Percentiles rank a stretch among this genome's conserved stretches.
phyloP scores from a whole-genome alignment of 2,113 vertebrate genomes.

The Scolopax mira region DNA sequence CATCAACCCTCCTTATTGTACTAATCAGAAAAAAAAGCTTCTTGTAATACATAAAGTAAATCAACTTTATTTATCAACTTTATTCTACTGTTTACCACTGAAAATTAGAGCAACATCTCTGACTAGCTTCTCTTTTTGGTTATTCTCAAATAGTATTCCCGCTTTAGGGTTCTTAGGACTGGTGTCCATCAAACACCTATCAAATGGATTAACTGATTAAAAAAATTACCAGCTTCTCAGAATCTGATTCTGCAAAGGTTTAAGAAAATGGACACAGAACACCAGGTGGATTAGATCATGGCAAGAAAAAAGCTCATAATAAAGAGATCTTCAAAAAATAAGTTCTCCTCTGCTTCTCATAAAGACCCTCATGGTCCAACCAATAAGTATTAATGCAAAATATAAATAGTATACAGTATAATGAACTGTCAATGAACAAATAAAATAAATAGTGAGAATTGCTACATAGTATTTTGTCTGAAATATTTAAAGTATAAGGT shows the following conservation, averaged over 20 bases:
- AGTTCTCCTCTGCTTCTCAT: neutral
- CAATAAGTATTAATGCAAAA: neutral
- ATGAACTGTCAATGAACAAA: neutral
- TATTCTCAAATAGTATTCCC: neutral
- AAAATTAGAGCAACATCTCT: neutral
- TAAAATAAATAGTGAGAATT: neutral
- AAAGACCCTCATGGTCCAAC: neutral
- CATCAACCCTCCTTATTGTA: neutral
- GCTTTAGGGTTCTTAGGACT: neutral
- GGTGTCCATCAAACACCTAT: neutral
- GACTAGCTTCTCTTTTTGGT: neutral
- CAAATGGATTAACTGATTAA: neutral
- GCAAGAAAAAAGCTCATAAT: neutral
- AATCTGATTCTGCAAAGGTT: neutral
- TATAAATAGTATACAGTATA: neutral
- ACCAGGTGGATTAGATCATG: fast-evolving
- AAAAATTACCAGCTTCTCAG: neutral
- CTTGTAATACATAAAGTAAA: neutral
- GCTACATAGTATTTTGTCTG: neutral
- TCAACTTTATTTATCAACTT: neutral
- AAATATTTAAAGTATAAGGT: neutral
- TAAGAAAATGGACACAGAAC: neutral
- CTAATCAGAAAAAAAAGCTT: neutral
- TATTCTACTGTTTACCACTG: neutral
- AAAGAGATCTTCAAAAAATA: neutral